A percentile compares a stretch with the other conserved stretches of the same genome.
Conservation (phyloP, 1,140 invertebrate species). For the Parapsyche elsis region DNA sequence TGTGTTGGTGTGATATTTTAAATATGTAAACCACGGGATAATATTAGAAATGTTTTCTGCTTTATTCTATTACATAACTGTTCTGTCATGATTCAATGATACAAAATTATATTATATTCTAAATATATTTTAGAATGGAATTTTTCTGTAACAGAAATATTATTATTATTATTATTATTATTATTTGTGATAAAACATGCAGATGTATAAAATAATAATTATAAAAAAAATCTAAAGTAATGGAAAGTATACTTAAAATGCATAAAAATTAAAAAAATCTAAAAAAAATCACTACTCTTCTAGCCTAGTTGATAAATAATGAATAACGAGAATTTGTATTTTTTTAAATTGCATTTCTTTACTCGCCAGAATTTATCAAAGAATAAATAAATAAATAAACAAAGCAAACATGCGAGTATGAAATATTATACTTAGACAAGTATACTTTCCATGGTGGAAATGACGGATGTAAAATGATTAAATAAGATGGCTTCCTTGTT, state of each 20-base stretch:
- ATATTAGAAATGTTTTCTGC: background rate
- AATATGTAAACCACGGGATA: background rate
- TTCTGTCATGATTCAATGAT: background rate
- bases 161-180: constrained; percentile 32
- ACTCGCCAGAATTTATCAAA: background rate
- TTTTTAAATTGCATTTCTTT: constrained; percentile 19
- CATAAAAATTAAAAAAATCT: background rate
- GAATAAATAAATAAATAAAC: background rate
- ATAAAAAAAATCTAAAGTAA: background rate
- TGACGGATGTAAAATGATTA: constrained; percentile 1
- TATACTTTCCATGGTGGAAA: constrained; percentile 15
- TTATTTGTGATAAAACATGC: constrained; percentile 33
- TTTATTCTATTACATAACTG: background rate
- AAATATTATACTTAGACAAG: background rate
- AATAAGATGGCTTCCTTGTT: constrained; percentile 37
- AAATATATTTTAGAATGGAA: constrained; percentile 46
- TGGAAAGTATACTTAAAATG: constrained; percentile 32
- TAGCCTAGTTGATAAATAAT: background rate
- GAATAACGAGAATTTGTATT: constrained; percentile 20
- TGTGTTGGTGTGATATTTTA: constrained; percentile 22
- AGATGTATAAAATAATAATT: constrained; percentile 20
- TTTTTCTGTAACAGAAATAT: constrained; percentile 46
- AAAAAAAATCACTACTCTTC: background rate
- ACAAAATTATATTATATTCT: constrained; percentile 36
- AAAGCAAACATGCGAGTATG: background rate